phyloP scores from a whole-genome alignment of 2,797 vertebrate genomes.

The Neostethus bicornis region DNA sequence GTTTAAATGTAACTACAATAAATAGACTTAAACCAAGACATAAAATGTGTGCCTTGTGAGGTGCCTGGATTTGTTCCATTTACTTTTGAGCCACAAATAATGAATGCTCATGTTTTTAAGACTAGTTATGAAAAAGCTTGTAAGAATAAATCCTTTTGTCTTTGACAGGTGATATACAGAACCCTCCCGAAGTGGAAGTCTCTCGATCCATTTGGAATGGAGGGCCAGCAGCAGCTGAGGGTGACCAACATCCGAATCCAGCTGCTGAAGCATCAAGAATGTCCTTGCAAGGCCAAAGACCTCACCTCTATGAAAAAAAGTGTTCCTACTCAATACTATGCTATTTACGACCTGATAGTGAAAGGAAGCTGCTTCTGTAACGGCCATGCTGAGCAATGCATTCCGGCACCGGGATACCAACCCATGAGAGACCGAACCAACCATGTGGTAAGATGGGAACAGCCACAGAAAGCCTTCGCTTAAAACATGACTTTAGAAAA shows the following conservation, averaged over 20 bases:
- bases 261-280: slow-evolving; percentile 85
- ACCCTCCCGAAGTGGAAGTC: slow-evolving; percentile 85
- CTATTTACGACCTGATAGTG: slow-evolving; percentile 94
- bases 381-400: slow-evolving; percentile 92
- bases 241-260: slow-evolving; percentile 92
- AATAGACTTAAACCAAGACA: too few relatives aligned
- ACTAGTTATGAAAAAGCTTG: not conserved
- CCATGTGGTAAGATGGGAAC: slow-evolving; percentile 84
- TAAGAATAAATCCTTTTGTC: slow-evolving; percentile 6
- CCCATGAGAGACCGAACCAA: slow-evolving; percentile 75
- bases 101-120: not conserved
- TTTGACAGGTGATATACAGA: slow-evolving; percentile 90
- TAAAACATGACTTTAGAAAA: not conserved
- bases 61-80: not conserved
- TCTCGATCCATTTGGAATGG: slow-evolving; percentile 87
- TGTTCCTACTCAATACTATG: slow-evolving; percentile 81
- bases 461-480: not conserved
- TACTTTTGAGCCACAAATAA: not conserved
- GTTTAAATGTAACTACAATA: too few relatives aligned
- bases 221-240: slow-evolving; percentile 86
- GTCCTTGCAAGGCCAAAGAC: slow-evolving; percentile 83
- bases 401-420: slow-evolving; percentile 82
- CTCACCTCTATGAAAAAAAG: slow-evolving; percentile 19
- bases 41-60: not conserved
- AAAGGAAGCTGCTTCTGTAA: slow-evolving; percentile 98